A percentile compares a stretch with the other conserved stretches of the same genome.
phyloP scores from a whole-genome alignment of 2,797 vertebrate genomes.

The Alauda arvensis region DNA sequence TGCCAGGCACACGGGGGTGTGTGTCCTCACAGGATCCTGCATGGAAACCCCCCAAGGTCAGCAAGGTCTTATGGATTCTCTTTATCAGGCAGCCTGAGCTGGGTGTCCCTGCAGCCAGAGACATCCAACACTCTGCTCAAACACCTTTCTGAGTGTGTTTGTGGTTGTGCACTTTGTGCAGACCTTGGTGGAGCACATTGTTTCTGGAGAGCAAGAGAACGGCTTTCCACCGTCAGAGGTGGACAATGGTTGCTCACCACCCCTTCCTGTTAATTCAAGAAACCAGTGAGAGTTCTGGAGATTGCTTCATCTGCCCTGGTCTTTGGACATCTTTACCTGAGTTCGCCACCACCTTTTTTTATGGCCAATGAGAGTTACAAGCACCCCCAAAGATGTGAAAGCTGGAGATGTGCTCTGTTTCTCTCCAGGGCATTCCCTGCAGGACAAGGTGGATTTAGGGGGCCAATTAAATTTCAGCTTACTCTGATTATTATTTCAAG shows the following conservation, averaged over 20 bases:
- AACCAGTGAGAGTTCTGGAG: not conserved
- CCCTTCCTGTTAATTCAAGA: not conserved
- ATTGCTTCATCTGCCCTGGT: not conserved
- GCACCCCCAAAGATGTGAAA: not conserved
- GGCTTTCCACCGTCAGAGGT: not conserved
- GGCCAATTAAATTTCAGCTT: not conserved
- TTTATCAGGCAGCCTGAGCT: not conserved
- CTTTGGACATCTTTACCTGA: not conserved
- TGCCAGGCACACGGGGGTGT: accelerated
- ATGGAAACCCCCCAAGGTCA: not conserved
- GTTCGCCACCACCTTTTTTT: not conserved
- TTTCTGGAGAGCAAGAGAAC: not conserved
- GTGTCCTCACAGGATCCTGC: not conserved
- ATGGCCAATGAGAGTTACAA: not conserved
- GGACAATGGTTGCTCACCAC: not conserved
- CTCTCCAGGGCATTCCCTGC: not conserved
- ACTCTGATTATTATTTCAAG: not conserved
- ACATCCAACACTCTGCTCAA: accelerated
- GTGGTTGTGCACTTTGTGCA: too few species aligned
- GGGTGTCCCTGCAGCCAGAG: not conserved
- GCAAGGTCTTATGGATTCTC: accelerated
- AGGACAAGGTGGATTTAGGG: not conserved
- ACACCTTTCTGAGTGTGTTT: accelerated
- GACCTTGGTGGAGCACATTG: accelerated
- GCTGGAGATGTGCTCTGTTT: accelerated